A percentile compares a stretch with the other conserved stretches of the same genome.
These are phyloP conservation scores for Eupithecia centaureata DNA, from an alignment of 2,888 invertebrate species.

Conservation along the genomic window DNA sequence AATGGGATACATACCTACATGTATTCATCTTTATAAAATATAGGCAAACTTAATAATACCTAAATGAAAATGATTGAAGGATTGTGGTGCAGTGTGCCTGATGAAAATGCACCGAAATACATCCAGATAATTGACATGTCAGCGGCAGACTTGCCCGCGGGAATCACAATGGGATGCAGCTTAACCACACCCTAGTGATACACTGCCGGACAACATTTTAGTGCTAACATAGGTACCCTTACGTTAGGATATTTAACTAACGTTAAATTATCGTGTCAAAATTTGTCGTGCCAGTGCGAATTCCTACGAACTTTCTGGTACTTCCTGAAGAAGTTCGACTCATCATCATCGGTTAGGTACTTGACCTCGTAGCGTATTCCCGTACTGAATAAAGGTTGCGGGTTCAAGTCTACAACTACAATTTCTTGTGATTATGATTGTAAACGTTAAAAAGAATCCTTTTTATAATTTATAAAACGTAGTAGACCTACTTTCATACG, in stretches of 20 bases:
- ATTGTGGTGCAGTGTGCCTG: constrained; percentile 29
- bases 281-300: too few relatives aligned
- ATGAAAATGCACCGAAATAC: constrained; percentile 51
- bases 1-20: too few relatives aligned
- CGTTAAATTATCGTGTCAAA: too few relatives aligned
- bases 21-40: background rate
- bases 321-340: too few relatives aligned
- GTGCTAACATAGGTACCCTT: background rate
- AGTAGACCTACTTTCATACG: too few relatives aligned
- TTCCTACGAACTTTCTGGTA: too few relatives aligned
- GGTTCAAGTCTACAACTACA: background rate
- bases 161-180: constrained; percentile 42
- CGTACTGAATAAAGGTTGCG: too few relatives aligned
- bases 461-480: too few relatives aligned
- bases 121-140: constrained; percentile 63
- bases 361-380: too few relatives aligned
- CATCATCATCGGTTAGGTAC: too few relatives aligned
- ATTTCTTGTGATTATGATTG: background rate
- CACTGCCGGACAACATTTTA: constrained; percentile 23
- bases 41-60: background rate
- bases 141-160: constrained; percentile 50
- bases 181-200: constrained; percentile 30
- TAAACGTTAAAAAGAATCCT: too few relatives aligned
- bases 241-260: too few relatives aligned
- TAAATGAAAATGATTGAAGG: constrained; percentile 5